Evolutionary conservation across 2,888 invertebrate genomes (phyloP), one percentile per base, ranked within the genome.

Genomic region (Diaperis boleti): DNA sequence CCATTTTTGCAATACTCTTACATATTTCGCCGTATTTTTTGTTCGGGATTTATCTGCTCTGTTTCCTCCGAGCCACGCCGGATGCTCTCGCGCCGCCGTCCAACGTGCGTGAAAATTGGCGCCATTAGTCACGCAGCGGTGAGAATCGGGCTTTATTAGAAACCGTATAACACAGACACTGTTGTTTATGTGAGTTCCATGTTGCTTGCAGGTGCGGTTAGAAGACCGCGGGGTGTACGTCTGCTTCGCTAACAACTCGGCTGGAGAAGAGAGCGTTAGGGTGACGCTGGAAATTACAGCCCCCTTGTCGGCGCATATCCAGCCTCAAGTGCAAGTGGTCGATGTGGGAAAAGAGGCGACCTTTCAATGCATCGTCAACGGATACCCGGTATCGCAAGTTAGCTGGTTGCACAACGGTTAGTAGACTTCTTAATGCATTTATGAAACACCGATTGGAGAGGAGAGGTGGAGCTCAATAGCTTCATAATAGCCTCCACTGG

Each of bases 211-310:
- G 81, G 80, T 81, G 15, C 83, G 90, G 63, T 83, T 90, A 50
- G 92, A 92, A 76, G 96, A 96, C 80, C 88, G 91, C 60, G 96
- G 95, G 47, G 88, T 91, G 72, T 95, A 95, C 83, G 87, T 92
- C 59, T 96, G 96, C 82, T 92, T 91, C 85, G 92, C 94, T 59
- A 95, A 94, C 83, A 96, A 96, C 80, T 91, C 92, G 4, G 91
- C 92, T 1, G 96, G 95, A 17, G 91, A 89, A 75, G 92, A 92
- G 78, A 89, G 89, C 35, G 88, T 91, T 41, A 88, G 91, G 75
- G 90, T 92, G 71, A 88, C 89, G 11, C 84, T 95, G 65, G 88
- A 88, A 70, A 91, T 94, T 64, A 92, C 91, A 80, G 93, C 92
- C 74, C 90, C 93, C 59, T 84, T 94, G 76, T 89, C 91, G 72